phyloP scores from a whole-genome alignment of 2,797 vertebrate species.

The Coilia nasus region DNA sequence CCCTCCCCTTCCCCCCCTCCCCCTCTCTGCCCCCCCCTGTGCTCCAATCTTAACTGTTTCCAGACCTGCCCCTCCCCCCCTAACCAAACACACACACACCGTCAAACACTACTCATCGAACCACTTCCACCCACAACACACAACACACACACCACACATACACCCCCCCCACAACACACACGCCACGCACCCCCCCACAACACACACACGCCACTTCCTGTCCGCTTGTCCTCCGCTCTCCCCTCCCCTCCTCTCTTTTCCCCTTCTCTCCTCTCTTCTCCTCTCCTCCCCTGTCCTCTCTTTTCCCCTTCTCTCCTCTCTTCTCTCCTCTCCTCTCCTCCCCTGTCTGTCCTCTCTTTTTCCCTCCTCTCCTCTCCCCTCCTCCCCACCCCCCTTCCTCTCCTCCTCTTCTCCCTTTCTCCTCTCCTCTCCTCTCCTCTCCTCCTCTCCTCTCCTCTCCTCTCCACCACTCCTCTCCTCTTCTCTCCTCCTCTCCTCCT shows the following conservation, averaged over 20 bases:
- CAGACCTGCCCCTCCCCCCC: conserved; percentile 68
- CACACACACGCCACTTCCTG: background rate
- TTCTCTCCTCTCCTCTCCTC: background rate
- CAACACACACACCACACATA: conserved; percentile 43
- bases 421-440: background rate
- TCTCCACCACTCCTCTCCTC: background rate
- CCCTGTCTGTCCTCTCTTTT: background rate
- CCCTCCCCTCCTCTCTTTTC: conserved; percentile 37
- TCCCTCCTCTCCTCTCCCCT: background rate
- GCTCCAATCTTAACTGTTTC: conserved; percentile 80
- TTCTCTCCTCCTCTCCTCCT: background rate
- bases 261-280: conserved; percentile 31
- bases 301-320: background rate
- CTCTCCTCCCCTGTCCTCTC: conserved; percentile 22
- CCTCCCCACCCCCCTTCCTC: no score
- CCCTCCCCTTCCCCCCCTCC: conserved; percentile 66
- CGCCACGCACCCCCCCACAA: background rate
- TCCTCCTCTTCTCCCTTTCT: background rate
- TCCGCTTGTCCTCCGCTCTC: no score
- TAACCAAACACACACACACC: conserved; percentile 24
- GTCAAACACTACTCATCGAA: conserved; percentile 20
- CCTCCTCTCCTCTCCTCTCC: background rate
- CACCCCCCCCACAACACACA: conserved; percentile 12
- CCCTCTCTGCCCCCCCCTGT: conserved; percentile 69
- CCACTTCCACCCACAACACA: conserved; percentile 68